Percentiles rank a stretch among this genome's conserved stretches.
These are phyloP conservation scores for Solen grandis DNA, from an alignment of 1,140 invertebrate genomes.

Conservation along the genomic window DNA sequence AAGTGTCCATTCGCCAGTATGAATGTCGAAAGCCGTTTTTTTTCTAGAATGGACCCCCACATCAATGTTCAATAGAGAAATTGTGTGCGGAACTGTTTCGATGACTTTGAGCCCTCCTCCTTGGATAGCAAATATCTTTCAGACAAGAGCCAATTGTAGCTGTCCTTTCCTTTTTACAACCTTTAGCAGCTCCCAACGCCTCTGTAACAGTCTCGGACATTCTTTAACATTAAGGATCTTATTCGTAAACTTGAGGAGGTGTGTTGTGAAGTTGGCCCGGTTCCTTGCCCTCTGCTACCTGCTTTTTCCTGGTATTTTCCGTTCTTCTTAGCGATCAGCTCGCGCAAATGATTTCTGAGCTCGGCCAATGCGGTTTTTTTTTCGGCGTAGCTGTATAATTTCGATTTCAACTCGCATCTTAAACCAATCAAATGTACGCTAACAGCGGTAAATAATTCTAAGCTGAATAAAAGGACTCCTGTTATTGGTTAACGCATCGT, in stretches of 20 bases:
- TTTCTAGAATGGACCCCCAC: background rate
- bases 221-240: background rate
- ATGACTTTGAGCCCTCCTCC: slow-evolving; percentile 3
- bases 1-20: slow-evolving; percentile 26
- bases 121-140: slow-evolving; percentile 11
- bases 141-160: background rate
- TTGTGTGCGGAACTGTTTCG: slow-evolving; percentile 20
- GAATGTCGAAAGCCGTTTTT: slow-evolving; percentile 14
- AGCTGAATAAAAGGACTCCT: too few relatives aligned
- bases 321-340: background rate
- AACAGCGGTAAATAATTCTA: too few relatives aligned
- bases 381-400: too few relatives aligned
- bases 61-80: slow-evolving; percentile 10
- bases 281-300: background rate
- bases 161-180: slow-evolving; percentile 11
- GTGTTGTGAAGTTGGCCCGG: background rate
- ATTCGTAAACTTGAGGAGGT: background rate
- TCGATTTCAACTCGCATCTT: too few relatives aligned
- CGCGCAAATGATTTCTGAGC: background rate
- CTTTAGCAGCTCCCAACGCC: background rate
- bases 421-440: too few relatives aligned
- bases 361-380: background rate
- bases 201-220: background rate
- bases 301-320: slow-evolving; percentile 14
- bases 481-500: too few relatives aligned